These are phyloP conservation scores for Stratiomys singularior DNA, from an alignment of 2,888 invertebrate genomes.

Conservation along the genomic window DNA sequence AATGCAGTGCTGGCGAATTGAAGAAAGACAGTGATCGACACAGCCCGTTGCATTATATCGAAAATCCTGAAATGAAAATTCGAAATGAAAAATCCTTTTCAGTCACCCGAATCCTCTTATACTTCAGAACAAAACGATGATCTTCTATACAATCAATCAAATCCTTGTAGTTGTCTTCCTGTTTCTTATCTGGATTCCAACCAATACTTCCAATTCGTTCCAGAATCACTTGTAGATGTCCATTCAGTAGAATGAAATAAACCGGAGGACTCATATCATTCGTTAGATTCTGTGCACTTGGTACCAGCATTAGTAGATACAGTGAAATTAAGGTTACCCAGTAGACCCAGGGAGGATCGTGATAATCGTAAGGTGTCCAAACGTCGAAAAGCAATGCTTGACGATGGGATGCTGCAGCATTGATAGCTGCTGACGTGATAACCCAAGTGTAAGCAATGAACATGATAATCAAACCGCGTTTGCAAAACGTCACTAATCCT, in stretches of 20 bases:
- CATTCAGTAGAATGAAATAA: constrained; percentile 6
- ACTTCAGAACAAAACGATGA: constrained; percentile 8
- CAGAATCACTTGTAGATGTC: constrained; percentile 3
- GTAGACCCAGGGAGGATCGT: background rate
- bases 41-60: background rate
- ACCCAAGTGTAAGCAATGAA: background rate
- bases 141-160: constrained; percentile 12
- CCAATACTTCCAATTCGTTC: constrained; percentile 6
- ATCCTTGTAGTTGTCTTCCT: constrained; percentile 12
- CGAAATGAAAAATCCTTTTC: background rate
- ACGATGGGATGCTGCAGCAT: constrained; percentile 12
- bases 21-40: background rate
- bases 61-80: constrained; percentile 18
- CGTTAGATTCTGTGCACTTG: background rate
- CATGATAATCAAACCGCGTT: background rate
- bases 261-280: constrained; percentile 13
- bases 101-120: background rate
- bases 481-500: background rate
- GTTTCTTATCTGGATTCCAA: background rate
- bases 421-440: background rate
- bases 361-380: constrained; percentile 36
- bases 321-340: constrained; percentile 8
- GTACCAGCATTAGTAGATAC: background rate
- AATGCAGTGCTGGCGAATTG: background rate
- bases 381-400: constrained; percentile 9